Conservation (phyloP, 2,888 invertebrate genomes). For the Odontocolon sp. region DNA sequence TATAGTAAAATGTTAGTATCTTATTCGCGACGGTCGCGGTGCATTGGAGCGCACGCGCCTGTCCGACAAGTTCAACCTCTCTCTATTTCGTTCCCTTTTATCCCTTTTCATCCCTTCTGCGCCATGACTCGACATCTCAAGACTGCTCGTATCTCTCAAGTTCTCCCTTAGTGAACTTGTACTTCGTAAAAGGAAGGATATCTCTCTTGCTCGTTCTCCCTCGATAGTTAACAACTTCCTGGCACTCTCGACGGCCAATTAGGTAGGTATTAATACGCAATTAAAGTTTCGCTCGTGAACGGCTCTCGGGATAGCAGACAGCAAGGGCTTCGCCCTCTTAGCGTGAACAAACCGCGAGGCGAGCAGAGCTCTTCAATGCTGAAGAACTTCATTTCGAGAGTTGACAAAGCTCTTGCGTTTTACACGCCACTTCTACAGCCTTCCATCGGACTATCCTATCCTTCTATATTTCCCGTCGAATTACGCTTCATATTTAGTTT, state of each 20-base stretch:
- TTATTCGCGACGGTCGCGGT: not conserved
- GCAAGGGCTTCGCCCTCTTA: no score
- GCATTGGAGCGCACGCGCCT: not conserved
- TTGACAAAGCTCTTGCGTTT: conserved; percentile 37
- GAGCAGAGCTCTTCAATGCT: not conserved
- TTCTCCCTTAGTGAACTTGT: conserved; percentile 4
- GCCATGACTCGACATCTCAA: conserved; percentile 4
- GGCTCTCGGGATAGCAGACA: not conserved
- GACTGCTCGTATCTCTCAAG: not conserved
- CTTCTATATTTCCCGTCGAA: not conserved
- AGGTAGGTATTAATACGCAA: conserved; percentile 67
- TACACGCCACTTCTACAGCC: conserved; percentile 7
- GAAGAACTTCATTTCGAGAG: conserved; percentile 22
- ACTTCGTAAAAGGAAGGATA: conserved; percentile 1
- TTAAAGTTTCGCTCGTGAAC: conserved; percentile 63
- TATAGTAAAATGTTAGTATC: not conserved
- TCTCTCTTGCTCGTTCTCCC: not conserved
- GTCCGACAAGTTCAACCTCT: not conserved
- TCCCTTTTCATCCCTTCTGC: not conserved
- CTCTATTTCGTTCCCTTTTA: not conserved
- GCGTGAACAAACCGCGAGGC: not conserved
- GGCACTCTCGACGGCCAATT: conserved; percentile 61
- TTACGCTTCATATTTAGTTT: not conserved
- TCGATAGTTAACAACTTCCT: conserved; percentile 64
- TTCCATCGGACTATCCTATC: not conserved